Evolutionary conservation across 2,797 vertebrate species (phyloP), one percentile per base, ranked within the genome.

Genomic region (Apodemus agrarius): DNA sequence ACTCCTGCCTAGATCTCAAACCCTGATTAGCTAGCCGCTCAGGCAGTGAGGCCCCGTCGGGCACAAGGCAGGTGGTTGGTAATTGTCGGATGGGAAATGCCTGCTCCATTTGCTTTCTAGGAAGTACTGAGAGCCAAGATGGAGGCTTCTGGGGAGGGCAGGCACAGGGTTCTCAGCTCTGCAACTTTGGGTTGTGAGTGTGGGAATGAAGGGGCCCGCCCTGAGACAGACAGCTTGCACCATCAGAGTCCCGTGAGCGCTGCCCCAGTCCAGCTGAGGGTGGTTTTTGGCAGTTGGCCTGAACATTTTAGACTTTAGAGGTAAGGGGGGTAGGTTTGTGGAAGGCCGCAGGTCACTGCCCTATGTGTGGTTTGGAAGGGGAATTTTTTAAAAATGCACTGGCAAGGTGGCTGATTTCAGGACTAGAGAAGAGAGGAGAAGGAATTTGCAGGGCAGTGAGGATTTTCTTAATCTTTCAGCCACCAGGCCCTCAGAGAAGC

Each of bases 241-340:
- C 11, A 72, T 74, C 37, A 83, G 24, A 89, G 49, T 59, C 3
- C 75, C 24, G 19, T 61, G 74, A 93, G 52, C 49, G 89, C 93
- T 65, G 89, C 79, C 87, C 96, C 69, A 95, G 75, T 93, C 93
- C 65, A 87, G 96, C 86, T 80, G 86, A 95, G 67, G 61, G 63
- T 82, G 79, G 86, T 72, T 96, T 54, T 78, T 94, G 96, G 96
- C 80, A 87, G 52, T 9, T 40, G 76, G 40, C 89, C 75, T 78
- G n/a, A 89, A 92, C 93, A 29, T 82, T 91, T 95, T 81, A 94
- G 43, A 49, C 59, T 87, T 95, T 78, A 79, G 81, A 95, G 86
- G 49, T 72, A 94, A 92, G 63, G 29, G 16, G 52, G 17, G 46
- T 63, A 26, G 21, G 37, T 91, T 63, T 90, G 37, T 89, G 22